Evolutionary conservation across 2,888 invertebrate genomes (phyloP), one percentile per base, ranked within the genome.

Genomic region (Ormyrus pomaceus): DNA sequence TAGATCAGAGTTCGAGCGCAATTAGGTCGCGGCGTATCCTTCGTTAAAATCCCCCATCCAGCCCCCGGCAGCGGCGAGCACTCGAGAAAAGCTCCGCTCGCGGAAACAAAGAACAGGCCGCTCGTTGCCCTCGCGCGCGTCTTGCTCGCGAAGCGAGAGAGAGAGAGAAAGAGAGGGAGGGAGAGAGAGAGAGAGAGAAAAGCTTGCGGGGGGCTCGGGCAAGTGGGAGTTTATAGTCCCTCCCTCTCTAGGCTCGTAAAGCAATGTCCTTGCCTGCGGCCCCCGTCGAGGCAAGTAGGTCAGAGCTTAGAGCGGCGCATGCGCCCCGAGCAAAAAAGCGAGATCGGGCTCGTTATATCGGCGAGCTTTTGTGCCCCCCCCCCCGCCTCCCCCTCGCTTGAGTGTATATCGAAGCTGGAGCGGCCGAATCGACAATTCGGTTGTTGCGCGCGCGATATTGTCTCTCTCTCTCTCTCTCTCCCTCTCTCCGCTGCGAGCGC

Each of bases 401-500:
- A 13, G 13, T 50, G 11, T 48, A 58, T 46, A 55, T 55, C 50
- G 19, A n/a, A 64, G 59, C 77, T 71, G 71, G 51, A 75, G 71
- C 74, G 65, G 80, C 82, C 82, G 65, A 73, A 82, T 34, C 34
- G 34, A 84, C 81, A 82, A 83, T 79, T 34, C 34, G 34, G 34
- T 34, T 34, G 34, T 34, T 34, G 34, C 82, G 84, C 78, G 82
- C 64, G 51, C 7, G 65, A 19, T 45, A 6, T 9, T 13, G 13
- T 51, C 45, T 61, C 51, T 48, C 72, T 62, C 72, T 62, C 61
- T 53, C 56, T 19, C 46, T 19, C 62, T 59, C 50, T 6, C 45
- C 50, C 34, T 48, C n/a, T 19, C 59, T n/a, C 13, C 5, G 10
- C 51, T 5, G 51, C 50, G 13, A 7, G 19, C 34, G 61, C 61